Conservation (phyloP, 2,797 vertebrate genomes). For the Periparus ater region DNA sequence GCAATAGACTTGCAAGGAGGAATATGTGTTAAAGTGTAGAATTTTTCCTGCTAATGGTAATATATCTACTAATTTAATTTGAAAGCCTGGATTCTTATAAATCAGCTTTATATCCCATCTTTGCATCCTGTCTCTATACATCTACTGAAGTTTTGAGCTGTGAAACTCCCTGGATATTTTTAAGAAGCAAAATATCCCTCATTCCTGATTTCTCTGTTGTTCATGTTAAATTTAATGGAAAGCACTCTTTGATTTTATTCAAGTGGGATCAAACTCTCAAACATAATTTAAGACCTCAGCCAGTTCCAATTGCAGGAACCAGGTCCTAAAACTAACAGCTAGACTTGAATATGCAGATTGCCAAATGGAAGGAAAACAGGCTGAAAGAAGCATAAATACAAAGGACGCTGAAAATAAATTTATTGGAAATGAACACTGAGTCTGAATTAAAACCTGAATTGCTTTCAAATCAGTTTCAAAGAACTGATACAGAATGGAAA, state of each 20-base stretch:
- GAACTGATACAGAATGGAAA: neutral
- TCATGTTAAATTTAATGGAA: constrained; percentile 40
- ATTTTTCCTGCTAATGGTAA: neutral
- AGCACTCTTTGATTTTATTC: constrained; percentile 28
- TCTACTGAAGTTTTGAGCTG: neutral
- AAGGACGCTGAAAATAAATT: constrained; percentile 14
- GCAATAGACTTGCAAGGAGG: neutral
- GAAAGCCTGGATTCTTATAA: neutral
- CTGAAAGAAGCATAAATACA: constrained; percentile 12
- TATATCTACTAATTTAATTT: neutral
- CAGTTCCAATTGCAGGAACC: neutral
- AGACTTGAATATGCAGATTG: constrained; percentile 11
- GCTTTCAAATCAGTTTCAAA: constrained; percentile 43
- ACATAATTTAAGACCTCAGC: constrained; percentile 49
- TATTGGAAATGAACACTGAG: constrained; percentile 19
- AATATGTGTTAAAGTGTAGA: neutral
- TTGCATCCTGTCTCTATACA: neutral
- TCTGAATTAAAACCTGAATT: constrained; percentile 10
- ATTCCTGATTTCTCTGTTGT: constrained; percentile 3
- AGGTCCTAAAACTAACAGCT: constrained; percentile 32
- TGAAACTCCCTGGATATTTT: constrained; percentile 1
- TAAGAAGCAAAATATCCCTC: neutral
- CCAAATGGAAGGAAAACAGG: constrained; percentile 44
- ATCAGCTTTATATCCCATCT: neutral
- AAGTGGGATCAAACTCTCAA: constrained; percentile 43